Base-by-base conservation (phyloP, 2,888 invertebrate species). In the Aplocera efformata region DNA sequence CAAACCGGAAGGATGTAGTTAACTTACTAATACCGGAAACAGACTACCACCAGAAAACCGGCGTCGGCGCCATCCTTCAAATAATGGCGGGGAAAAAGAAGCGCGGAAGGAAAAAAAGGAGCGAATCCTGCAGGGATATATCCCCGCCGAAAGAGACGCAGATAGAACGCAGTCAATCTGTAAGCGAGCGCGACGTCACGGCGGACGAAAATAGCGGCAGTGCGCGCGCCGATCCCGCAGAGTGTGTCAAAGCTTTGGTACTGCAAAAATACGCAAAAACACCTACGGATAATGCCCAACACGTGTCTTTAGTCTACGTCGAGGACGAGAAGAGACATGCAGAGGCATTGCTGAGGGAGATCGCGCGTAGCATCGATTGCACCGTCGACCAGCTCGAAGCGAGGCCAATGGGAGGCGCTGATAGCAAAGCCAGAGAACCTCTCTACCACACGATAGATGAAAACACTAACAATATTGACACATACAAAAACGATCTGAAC, bases 261-360 rank as follows among this genome's bases (percentile, higher is more conserved):
- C 70, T 83, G 71, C 82, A 85, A 56, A 85, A 84, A 72, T 84
- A 85, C 76, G 77, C 80, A 36, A 74, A 71, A 62, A 64, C 58
- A 47, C 63, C 73, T 32, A 74, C 79, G 38, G 67, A 75, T 44
- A 77, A 74, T 51, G 76, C 77, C 63, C 73, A 73, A 60, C 77
- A 86, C 81, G 86, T 88, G 81, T 84, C 81, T 1, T 50, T 77
- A 1, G 79, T 85, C 33, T 88, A 84, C 73, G 81, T 85, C 58
- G 79, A 78, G 59, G 77, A 78, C 22, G 85, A 85, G 50, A 84
- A 83, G 54, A 72, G 71, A 58, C 83, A 77, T 63, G 79, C 86
- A 0, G 85, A 85, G 48, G 78, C 81, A 69, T 62, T 88, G 39
- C 73, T 88, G 23, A 64, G 83, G 1, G 82, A 85, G 72, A 84